These are phyloP conservation scores for Macropodus opercularis DNA, from an alignment of 2,797 vertebrate genomes.

Conservation along the genomic window DNA sequence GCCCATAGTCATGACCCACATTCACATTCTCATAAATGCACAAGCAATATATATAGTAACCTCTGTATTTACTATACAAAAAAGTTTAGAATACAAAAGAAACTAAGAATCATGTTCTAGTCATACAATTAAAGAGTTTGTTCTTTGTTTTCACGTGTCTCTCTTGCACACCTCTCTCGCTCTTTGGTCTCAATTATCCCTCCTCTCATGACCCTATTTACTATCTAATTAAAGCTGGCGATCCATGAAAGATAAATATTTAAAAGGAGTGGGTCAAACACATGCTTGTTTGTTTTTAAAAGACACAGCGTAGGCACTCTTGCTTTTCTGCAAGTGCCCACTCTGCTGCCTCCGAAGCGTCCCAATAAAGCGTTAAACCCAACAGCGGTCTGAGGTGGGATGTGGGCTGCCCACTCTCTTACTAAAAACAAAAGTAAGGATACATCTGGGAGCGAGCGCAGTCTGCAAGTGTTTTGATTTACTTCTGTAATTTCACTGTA, in stretches of 20 bases:
- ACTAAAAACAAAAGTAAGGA: slow-evolving; percentile 72
- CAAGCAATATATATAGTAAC: slow-evolving; percentile 14
- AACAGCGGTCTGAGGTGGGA: slow-evolving; percentile 59
- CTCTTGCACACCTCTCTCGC: not conserved
- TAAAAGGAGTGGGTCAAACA: slow-evolving; percentile 50
- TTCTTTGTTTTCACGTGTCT: slow-evolving; percentile 29
- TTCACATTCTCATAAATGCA: slow-evolving; percentile 1
- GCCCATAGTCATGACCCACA: slow-evolving; percentile 25
- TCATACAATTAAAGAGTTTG: too few relatives aligned
- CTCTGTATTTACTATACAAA: too few relatives aligned
- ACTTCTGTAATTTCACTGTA: slow-evolving; percentile 74
- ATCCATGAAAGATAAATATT: slow-evolving; percentile 64
- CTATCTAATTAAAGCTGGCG: slow-evolving; percentile 60
- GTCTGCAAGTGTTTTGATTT: slow-evolving; percentile 72
- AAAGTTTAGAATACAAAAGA: too few relatives aligned
- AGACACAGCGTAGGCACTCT: slow-evolving; percentile 33
- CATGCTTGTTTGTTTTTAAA: slow-evolving; percentile 43
- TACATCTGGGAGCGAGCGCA: slow-evolving; percentile 66
- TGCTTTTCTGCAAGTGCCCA: slow-evolving; percentile 39
- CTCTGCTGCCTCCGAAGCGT: slow-evolving; percentile 46
- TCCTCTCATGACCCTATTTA: slow-evolving; percentile 37
- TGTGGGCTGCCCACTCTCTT: slow-evolving; percentile 58
- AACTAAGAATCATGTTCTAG: too few relatives aligned
- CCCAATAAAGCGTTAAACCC: slow-evolving; percentile 55
- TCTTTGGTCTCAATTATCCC: slow-evolving; percentile 33